A percentile compares a stretch with the other conserved stretches of the same genome.
These are phyloP conservation scores for Triplophysa yarkandensis DNA, from an alignment of 2,797 vertebrate species.

Conservation along the genomic window DNA sequence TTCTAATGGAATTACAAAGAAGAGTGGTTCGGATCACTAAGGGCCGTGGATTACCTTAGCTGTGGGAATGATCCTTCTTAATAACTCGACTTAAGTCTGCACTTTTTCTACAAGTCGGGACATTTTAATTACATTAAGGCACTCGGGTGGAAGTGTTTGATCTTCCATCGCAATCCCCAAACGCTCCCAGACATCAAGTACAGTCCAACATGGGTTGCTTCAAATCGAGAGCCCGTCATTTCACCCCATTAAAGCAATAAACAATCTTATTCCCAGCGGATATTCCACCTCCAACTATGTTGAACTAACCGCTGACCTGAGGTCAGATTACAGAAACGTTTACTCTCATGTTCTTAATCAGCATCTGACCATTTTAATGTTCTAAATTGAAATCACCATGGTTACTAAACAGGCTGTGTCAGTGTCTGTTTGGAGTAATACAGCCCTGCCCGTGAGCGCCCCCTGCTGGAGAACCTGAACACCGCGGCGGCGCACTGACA, in stretches of 20 bases:
- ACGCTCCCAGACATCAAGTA: neutral
- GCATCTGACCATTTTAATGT: too few species aligned
- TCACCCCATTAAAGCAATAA: too few species aligned
- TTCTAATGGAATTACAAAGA: neutral
- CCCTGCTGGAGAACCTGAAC: constrained; percentile 3
- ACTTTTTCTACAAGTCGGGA: too few species aligned
- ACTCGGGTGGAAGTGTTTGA: neutral
- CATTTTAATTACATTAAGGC: neutral
- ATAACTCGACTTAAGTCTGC: neutral
- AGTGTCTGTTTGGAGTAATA: too few species aligned
- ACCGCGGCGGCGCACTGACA: neutral
- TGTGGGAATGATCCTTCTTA: neutral
- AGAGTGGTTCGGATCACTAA: neutral
- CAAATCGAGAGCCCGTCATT: neutral
- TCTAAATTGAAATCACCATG: too few species aligned
- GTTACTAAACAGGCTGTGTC: too few species aligned
- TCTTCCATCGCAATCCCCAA: neutral
- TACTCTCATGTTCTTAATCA: too few species aligned
- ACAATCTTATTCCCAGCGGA: too few species aligned
- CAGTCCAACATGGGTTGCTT: neutral
- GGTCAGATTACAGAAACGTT: too few species aligned
- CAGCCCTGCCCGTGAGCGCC: neutral
- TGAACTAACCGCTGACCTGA: neutral
- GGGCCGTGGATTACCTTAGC: neutral
- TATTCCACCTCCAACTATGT: neutral